Percentiles rank a stretch among this genome's conserved stretches.
phyloP scores from a whole-genome alignment of 2,888 invertebrate species.

The Norana najaformis region DNA sequence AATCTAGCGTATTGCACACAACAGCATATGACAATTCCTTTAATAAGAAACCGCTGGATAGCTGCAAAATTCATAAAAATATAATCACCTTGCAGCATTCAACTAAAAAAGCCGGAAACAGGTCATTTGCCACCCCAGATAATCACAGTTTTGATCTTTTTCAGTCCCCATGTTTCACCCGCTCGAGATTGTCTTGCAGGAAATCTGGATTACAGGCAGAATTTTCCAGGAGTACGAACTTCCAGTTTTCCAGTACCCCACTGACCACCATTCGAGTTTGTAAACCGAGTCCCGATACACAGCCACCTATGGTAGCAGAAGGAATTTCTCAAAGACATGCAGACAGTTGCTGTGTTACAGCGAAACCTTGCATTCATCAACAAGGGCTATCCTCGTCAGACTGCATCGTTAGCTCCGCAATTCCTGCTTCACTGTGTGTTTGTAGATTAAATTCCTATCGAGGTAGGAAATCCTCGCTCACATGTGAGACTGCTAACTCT shows the following conservation, averaged over 20 bases:
- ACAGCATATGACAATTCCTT: neutral
- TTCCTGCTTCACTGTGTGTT: neutral
- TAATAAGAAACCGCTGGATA: neutral
- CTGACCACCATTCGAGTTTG: neutral
- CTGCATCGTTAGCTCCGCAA: neutral
- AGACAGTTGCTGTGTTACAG: too few species aligned
- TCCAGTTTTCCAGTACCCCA: neutral
- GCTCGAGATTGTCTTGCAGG: neutral
- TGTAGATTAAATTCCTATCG: neutral
- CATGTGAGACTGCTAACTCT: neutral
- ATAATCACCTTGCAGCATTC: neutral
- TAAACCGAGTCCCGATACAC: neutral
- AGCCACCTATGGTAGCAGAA: neutral
- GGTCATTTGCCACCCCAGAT: neutral
- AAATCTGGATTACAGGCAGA: neutral
- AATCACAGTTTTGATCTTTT: conserved; percentile 16
- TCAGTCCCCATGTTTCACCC: neutral
- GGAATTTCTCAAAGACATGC: too few species aligned
- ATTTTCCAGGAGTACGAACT: neutral
- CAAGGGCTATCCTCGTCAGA: neutral
- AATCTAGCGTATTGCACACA: neutral
- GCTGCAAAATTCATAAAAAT: neutral
- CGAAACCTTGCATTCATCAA: neutral
- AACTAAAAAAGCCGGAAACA: neutral
- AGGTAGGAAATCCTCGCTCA: neutral